Conservation (phyloP, 1,140 invertebrate genomes). For the Tenebrio molitor region DNA sequence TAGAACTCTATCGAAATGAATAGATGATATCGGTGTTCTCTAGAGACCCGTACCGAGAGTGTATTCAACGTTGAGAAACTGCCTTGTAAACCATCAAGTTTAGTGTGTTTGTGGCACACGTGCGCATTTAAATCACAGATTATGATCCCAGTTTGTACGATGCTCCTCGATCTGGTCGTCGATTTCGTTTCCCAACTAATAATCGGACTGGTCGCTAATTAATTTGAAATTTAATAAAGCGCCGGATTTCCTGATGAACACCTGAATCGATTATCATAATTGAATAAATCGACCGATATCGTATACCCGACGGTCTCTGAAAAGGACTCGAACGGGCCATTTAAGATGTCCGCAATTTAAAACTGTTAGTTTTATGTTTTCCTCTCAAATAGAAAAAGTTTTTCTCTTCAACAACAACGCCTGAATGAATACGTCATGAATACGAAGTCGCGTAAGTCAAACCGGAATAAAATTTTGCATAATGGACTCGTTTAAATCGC, state of each 20-base stretch:
- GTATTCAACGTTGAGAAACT: constrained; percentile 6
- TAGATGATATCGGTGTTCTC: constrained; percentile 49
- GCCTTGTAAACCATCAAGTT: constrained; percentile 37
- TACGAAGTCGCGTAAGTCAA: no score
- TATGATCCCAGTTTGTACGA: not conserved
- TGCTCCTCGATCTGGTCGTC: not conserved
- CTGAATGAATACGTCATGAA: no score
- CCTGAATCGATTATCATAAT: constrained; percentile 14
- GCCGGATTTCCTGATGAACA: constrained; percentile 16
- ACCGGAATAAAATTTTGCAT: no score
- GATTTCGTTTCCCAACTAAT: constrained; percentile 2
- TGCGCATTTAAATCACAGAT: constrained; percentile 21
- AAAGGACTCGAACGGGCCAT: no score
- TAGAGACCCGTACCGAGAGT: not conserved
- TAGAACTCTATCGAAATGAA: constrained; percentile 51
- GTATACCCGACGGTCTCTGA: no score
- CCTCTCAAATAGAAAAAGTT: no score
- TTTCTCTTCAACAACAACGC: no score
- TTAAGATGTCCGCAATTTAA: no score
- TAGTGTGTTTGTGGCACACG: constrained; percentile 36
- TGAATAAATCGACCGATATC: constrained; percentile 7
- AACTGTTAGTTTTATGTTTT: no score
- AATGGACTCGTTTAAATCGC: no score
- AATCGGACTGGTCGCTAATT: constrained; percentile 1
- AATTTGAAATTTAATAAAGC: constrained; percentile 11